Percentiles rank a stretch among this genome's conserved stretches.
phyloP scores from a whole-genome alignment of 2,888 invertebrate species.

The Aradus depressus region DNA sequence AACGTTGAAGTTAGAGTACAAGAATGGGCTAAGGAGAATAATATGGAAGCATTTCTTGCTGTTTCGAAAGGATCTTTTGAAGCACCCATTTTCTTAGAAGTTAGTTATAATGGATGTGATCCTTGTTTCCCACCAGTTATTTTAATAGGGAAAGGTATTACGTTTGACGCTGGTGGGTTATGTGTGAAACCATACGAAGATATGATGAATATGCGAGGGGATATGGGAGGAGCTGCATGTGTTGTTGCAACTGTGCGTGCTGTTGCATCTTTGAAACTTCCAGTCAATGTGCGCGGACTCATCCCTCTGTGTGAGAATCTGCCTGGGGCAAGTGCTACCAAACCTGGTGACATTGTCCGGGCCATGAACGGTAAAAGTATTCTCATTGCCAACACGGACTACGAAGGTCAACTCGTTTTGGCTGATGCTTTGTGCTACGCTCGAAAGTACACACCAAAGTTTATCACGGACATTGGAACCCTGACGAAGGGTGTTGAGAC shows the following conservation, averaged over 20 bases:
- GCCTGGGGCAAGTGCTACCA: constrained; percentile 61
- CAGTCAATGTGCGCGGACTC: constrained; percentile 60
- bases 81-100: constrained; percentile 68
- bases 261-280: constrained; percentile 54
- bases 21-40: constrained; percentile 64
- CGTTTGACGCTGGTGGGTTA: constrained; percentile 62
- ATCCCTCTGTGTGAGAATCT: constrained; percentile 71
- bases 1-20: constrained; percentile 53
- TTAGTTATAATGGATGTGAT: constrained; percentile 53
- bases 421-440: constrained; percentile 73
- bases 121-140: constrained; percentile 53
- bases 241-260: constrained; percentile 64
- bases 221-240: constrained; percentile 78
- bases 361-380: constrained; percentile 66
- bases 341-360: constrained; percentile 64
- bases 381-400: constrained; percentile 61
- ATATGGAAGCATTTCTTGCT: constrained; percentile 69
- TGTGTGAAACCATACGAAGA: constrained; percentile 51
- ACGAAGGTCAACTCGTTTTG: constrained; percentile 64
- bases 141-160: constrained; percentile 57
- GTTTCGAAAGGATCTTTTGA: constrained; percentile 65
- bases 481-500: constrained; percentile 57
- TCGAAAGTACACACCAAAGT: constrained; percentile 57
- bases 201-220: constrained; percentile 62
- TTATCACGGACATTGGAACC: constrained; percentile 67